phyloP scores from a whole-genome alignment of 2,797 vertebrate genomes.

The Crenuchus spilurus region DNA sequence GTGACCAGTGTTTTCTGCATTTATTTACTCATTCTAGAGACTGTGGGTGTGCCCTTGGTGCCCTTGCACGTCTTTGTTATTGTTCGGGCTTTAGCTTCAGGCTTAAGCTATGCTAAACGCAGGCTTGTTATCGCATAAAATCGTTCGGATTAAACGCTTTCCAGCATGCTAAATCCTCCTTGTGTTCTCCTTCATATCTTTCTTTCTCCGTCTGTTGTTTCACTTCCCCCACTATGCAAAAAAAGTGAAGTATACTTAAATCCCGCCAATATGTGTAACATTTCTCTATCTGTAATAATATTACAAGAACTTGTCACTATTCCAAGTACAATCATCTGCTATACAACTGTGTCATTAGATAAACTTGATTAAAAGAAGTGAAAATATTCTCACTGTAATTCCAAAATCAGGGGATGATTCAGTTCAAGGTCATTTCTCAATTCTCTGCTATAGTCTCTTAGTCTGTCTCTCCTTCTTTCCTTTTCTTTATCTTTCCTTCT shows the following conservation, averaged over 20 bases:
- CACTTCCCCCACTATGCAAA: slow-evolving; percentile 30
- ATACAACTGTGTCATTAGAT: no score
- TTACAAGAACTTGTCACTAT: background rate
- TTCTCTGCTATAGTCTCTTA: background rate
- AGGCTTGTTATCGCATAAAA: slow-evolving; percentile 42
- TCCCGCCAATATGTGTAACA: background rate
- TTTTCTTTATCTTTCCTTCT: slow-evolving; percentile 31
- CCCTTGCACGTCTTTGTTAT: slow-evolving; percentile 33
- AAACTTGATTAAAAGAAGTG: background rate
- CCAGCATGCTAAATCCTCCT: slow-evolving; percentile 36
- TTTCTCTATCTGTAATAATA: background rate
- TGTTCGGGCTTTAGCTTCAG: slow-evolving; percentile 38
- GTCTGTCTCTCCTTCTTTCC: slow-evolving; percentile 33
- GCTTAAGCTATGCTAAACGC: slow-evolving; percentile 40
- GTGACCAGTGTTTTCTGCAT: background rate
- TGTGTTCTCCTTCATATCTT: slow-evolving; percentile 40
- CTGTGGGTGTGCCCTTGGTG: slow-evolving; percentile 1
- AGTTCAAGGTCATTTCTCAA: background rate
- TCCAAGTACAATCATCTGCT: no score
- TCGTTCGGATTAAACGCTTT: slow-evolving; percentile 44
- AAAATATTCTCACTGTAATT: background rate
- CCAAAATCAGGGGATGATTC: background rate
- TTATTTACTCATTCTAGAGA: background rate
- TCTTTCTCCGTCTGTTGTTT: slow-evolving; percentile 15
- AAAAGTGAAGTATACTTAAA: background rate